Base-by-base conservation (phyloP, 53 echinoderm and acorn worm genomes). In the Patiria pectinifera region DNA sequence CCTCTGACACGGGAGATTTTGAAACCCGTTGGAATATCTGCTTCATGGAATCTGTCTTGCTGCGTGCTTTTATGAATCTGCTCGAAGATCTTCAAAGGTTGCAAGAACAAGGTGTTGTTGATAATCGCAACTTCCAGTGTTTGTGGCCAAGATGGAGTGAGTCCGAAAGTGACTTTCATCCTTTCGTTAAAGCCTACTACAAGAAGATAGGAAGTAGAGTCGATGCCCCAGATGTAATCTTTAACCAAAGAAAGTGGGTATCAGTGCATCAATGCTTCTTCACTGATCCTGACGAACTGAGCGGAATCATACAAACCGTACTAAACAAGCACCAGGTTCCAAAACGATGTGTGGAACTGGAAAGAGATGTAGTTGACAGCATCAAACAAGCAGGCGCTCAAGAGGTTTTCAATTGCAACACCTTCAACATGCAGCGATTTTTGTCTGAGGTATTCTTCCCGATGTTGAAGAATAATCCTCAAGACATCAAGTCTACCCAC, bases 211-310 rank as follows among this genome's bases (percentile, higher is more conserved):
- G 35, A 35, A 35, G 35, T 35, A 35, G 35, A 35, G 35, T 35
- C 35, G 35, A 35, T 35, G 35, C 35, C 26, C 86, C 91, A 18
- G 79, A 49, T 8, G 63, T 94, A 14, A 80, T 94, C 44, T 91
- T 85, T 81, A 94, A 84, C 86, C 85, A 78, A 5, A 69, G 16
- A 83, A 76, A 70, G 16, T 94, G 94, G 94, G 91, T 94, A 1
- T 46, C 62, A 35, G 58, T 91, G 69, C 26, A 80, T 26, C 71
- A 78, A 16, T 94, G 94, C 61, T 80, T 94, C 35, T 91, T 94
- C 91, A 76, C 78, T 19, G 71, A 83, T 47, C 58, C 86, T 12
- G n/a, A 74, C 10, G 78, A n/a, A 45, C 21, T 93, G 5, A 82
- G 44, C 58, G 23, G 49, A 43, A 91, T 66, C 35, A 47, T 85